A percentile compares a stretch with the other conserved stretches of the same genome.
These are phyloP conservation scores for Melanotaenia parkinsoni DNA, from an alignment of 2,797 vertebrate species.

Conservation along the genomic window DNA sequence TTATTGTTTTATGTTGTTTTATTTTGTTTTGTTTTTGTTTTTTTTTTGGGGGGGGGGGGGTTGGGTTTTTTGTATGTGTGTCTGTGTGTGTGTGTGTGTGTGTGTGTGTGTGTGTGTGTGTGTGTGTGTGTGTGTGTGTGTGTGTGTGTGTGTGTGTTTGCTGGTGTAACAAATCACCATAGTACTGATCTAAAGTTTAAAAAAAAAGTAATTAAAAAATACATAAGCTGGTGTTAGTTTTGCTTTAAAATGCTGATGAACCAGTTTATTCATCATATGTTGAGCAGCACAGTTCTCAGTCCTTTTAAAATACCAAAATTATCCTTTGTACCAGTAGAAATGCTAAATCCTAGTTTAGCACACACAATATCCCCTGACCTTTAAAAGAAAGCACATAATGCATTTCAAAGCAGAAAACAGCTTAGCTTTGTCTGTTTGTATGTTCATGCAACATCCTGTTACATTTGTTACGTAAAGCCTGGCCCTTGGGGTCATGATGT, in stretches of 20 bases:
- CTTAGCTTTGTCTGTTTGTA: constrained; percentile 21
- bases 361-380: background rate
- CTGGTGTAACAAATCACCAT: background rate
- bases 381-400: constrained; percentile 10
- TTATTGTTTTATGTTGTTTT: too few relatives aligned
- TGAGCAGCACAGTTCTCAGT: constrained; percentile 6
- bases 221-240: constrained; percentile 10
- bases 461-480: constrained; percentile 50
- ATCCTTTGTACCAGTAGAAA: constrained; percentile 10
- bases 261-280: constrained; percentile 28
- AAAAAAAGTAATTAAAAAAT: constrained; percentile 11
- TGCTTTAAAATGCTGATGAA: constrained; percentile 42
- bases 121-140: too few relatives aligned
- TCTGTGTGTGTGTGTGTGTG: too few relatives aligned
- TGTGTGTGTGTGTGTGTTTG: too few relatives aligned
- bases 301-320: constrained; percentile 6
- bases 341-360: constrained; percentile 10
- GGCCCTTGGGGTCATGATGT: constrained; percentile 42
- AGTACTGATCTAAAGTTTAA: background rate
- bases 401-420: constrained; percentile 23
- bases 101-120: too few relatives aligned
- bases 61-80: too few relatives aligned
- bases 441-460: constrained; percentile 46
- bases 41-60: too few relatives aligned
- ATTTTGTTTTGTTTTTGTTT: too few relatives aligned